These are phyloP conservation scores for Melinaea menophilus DNA, from an alignment of 2,888 invertebrate genomes.

Conservation along the genomic window DNA sequence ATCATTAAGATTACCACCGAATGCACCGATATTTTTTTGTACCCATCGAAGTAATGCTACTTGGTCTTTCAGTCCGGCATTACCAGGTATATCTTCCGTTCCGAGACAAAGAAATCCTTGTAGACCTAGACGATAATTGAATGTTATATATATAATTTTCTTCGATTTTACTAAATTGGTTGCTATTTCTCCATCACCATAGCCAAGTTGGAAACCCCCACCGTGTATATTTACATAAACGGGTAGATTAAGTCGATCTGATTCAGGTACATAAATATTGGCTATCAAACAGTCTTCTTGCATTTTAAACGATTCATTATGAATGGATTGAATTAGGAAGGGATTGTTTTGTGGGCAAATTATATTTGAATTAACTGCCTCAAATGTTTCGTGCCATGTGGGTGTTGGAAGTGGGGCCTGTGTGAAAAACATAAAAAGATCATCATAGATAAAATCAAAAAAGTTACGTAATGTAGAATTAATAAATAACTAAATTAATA, in stretches of 20 bases:
- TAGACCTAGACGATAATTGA: slow-evolving; percentile 50
- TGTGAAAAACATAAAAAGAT: not conserved
- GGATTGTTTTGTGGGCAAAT: slow-evolving; percentile 38
- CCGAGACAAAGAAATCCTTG: slow-evolving; percentile 51
- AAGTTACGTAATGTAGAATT: slow-evolving; percentile 32
- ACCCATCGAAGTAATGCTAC: slow-evolving; percentile 41
- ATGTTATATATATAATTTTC: slow-evolving; percentile 39
- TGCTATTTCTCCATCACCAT: slow-evolving; percentile 35
- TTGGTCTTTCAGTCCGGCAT: slow-evolving; percentile 57
- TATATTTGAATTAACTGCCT: slow-evolving; percentile 36
- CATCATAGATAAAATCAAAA: no score
- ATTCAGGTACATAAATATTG: slow-evolving; percentile 36
- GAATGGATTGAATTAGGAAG: no score
- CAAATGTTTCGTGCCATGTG: slow-evolving; percentile 36
- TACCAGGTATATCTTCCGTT: slow-evolving; percentile 49
- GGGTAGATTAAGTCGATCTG: slow-evolving; percentile 36
- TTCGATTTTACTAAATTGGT: slow-evolving; percentile 38
- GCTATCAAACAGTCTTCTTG: slow-evolving; percentile 35
- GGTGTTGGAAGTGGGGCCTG: slow-evolving; percentile 44
- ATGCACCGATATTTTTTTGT: slow-evolving; percentile 46
- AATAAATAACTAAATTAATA: no score
- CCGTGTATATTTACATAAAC: slow-evolving; percentile 63
- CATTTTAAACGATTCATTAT: slow-evolving; percentile 1
- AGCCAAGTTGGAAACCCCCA: slow-evolving; percentile 54
- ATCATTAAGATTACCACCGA: slow-evolving; percentile 53